Conservation (phyloP, 2,797 vertebrate genomes). For the Leptatherina wallacei region DNA sequence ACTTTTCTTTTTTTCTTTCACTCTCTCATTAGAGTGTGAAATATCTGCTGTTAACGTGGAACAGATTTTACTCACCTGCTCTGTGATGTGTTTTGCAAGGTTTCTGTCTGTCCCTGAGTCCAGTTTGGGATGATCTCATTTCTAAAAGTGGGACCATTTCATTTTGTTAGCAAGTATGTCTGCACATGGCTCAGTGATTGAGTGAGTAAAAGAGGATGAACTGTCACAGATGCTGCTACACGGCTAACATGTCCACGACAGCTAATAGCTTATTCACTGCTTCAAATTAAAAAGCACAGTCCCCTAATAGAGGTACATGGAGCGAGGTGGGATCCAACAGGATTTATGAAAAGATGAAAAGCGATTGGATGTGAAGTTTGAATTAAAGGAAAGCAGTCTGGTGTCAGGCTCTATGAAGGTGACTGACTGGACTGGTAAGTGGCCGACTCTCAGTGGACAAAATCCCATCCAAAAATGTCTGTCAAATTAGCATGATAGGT, state of each 20-base stretch:
- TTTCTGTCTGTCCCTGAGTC: constrained; percentile 28
- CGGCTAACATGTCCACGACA: constrained; percentile 47
- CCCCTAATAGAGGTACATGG: constrained; percentile 64
- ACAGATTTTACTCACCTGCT: constrained; percentile 31
- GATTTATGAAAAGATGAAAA: constrained; percentile 74
- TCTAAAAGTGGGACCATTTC: constrained; percentile 51
- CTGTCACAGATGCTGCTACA: constrained; percentile 65
- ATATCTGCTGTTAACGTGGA: constrained; percentile 25
- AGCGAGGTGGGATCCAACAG: constrained; percentile 66
- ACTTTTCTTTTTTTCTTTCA: constrained; percentile 18
- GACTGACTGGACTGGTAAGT: constrained; percentile 68
- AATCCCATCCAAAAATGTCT: constrained; percentile 68
- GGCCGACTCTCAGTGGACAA: constrained; percentile 64
- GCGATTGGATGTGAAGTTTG: constrained; percentile 79
- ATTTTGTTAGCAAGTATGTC: constrained; percentile 45
- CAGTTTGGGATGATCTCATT: constrained; percentile 43
- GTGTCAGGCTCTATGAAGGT: constrained; percentile 79
- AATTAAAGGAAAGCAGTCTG: constrained; percentile 72
- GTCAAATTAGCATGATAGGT: constrained; percentile 63
- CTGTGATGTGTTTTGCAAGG: constrained; percentile 16
- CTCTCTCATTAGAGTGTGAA: constrained; percentile 35
- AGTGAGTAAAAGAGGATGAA: constrained; percentile 61
- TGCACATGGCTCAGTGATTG: constrained; percentile 12
- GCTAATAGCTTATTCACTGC: constrained; percentile 66
- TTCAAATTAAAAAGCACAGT: constrained; percentile 76